Conservation (phyloP, 2,797 vertebrate species). For the Melanotaenia boesemani region DNA sequence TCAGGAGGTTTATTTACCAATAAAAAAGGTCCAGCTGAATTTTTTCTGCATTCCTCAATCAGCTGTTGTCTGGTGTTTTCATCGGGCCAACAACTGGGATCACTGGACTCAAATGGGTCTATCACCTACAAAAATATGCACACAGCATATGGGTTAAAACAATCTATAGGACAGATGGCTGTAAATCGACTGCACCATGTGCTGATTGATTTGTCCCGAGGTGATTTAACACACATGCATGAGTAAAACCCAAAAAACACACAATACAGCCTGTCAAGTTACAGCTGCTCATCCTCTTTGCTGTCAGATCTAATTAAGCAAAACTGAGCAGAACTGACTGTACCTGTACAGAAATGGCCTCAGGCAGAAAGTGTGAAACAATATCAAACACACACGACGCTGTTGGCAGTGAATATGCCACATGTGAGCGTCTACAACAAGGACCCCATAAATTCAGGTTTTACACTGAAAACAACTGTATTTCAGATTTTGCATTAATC, state of each 20-base stretch:
- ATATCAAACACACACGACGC: constrained; percentile 8
- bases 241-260: constrained; percentile 14
- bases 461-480: neutral
- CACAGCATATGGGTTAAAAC: constrained; percentile 12
- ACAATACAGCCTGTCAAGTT: neutral
- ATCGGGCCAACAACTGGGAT: constrained; percentile 73
- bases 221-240: constrained; percentile 11
- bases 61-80: constrained; percentile 75
- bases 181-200: neutral
- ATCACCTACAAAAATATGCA: constrained; percentile 74
- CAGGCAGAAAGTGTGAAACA: constrained; percentile 5
- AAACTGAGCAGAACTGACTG: constrained; percentile 24
- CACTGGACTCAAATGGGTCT: constrained; percentile 83
- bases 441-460: neutral
- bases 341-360: constrained; percentile 20
- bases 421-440: neutral
- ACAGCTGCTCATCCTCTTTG: constrained; percentile 49
- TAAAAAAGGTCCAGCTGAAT: constrained; percentile 82
- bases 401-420: neutral
- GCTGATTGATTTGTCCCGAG: constrained; percentile 16
- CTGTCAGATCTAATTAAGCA: constrained; percentile 38
- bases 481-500: neutral
- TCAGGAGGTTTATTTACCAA: constrained; percentile 71
- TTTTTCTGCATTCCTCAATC: constrained; percentile 80
- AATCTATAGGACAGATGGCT: constrained; percentile 2